Base-by-base conservation (phyloP, 2,888 invertebrate species). In the Meiosimyza decipiens region DNA sequence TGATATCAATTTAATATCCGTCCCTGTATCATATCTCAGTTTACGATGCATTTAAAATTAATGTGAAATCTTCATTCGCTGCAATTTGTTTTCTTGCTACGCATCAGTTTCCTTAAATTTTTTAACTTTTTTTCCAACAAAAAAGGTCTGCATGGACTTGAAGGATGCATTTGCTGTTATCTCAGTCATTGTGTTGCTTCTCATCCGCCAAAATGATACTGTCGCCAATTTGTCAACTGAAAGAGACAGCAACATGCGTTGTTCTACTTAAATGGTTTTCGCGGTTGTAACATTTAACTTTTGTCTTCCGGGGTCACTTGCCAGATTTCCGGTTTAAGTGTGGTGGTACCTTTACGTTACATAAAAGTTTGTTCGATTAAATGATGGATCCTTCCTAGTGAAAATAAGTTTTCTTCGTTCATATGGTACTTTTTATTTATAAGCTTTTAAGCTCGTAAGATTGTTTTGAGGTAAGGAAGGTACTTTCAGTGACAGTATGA, bases 11-110 rank as follows among this genome's bases (percentile, higher is more conserved):
- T 3, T n/a, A 49, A 33, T 63, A 54, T 70, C 63, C 18, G 18
- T 62, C 70, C 63, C 63, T 62, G 47, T 70, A 12, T 18, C 50
- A 15, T 16, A 28, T 16, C n/a, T 62, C 55, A 63, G 50, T 63
- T 72, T 50, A 11, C 67, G 79, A 78, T 77, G 81, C 83, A 83
- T 82, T 82, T 82, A 81, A 82, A 82, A 83, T 83, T 83, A 82
- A 83, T 82, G 83, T 77, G 77, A 77, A 76, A 79, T 80, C 79
- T 79, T 83, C 80, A 81, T 81, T 77, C 77, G 78, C 71, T 79
- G 81, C 83, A 83, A 83, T 82, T 82, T 81, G 81, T 83, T 82
- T 81, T 76, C 76, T 74, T 77, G 74, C 55, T 57, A 70, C 47
- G 33, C 51, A 60, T 18, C 40, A 12, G 47, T 40, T 62, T 71